These are phyloP conservation scores for Sylvietta virens DNA, from an alignment of 2,113 vertebrate genomes.

Conservation along the genomic window DNA sequence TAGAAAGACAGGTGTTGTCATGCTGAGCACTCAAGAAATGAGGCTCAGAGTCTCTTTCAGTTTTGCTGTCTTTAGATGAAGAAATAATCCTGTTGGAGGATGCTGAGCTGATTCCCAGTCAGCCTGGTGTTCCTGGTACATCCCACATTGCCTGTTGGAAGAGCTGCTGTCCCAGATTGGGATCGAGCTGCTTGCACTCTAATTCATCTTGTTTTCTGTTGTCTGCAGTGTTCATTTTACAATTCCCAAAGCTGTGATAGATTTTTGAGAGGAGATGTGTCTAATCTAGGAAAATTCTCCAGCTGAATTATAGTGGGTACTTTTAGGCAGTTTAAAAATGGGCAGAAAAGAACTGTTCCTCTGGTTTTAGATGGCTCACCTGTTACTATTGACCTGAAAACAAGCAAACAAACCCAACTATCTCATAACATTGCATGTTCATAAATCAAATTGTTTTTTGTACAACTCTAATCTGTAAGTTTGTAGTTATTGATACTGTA, in stretches of 20 bases:
- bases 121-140: neutral
- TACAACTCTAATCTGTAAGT: neutral
- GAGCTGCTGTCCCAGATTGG: conserved; percentile 3
- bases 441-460: neutral
- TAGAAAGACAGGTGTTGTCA: neutral
- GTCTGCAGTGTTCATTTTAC: neutral
- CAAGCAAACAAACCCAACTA: neutral
- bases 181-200: neutral
- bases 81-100: neutral
- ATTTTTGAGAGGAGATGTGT: neutral
- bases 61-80: neutral
- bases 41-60: neutral
- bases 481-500: neutral
- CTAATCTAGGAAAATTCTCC: neutral
- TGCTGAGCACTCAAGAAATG: neutral
- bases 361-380: neutral
- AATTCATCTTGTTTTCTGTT: neutral
- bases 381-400: neutral
- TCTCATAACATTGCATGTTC: neutral
- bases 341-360: neutral
- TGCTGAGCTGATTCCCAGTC: neutral
- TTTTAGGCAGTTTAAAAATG: neutral
- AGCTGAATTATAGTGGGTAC: neutral
- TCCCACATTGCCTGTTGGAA: neutral
- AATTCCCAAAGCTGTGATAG: neutral